phyloP scores from a whole-genome alignment of 30 jellyfish, hydroid and myxozoan genomes.

The Clytia hemisphaerica region DNA sequence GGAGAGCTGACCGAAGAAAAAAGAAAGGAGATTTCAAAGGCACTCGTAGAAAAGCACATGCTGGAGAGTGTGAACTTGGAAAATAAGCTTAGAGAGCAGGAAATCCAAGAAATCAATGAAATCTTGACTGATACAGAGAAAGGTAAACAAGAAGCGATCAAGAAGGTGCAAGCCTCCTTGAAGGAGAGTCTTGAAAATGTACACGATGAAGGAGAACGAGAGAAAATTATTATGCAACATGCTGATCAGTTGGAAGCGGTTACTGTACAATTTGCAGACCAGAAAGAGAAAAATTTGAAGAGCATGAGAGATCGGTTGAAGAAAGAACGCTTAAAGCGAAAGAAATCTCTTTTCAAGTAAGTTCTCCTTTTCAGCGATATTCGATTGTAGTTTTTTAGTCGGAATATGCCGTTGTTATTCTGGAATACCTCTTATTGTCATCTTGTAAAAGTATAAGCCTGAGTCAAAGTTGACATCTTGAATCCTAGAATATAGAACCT shows the following conservation, averaged over 20 bases:
- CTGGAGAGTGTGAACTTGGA: conserved; percentile 72
- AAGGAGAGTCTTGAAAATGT: conserved; percentile 54
- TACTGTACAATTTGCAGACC: conserved; percentile 38
- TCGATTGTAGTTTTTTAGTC: no score
- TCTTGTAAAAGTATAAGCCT: no score
- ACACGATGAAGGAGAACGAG: conserved; percentile 57
- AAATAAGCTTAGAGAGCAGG: conserved; percentile 53
- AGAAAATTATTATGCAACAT: conserved; percentile 48
- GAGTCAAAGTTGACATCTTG: no score
- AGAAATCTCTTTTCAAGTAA: conserved; percentile 51
- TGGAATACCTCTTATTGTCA: no score
- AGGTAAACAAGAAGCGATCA: conserved; percentile 46
- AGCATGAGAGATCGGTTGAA: conserved; percentile 37
- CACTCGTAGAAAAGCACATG: conserved; percentile 70
- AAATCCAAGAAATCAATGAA: conserved; percentile 55
- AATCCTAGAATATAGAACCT: no score
- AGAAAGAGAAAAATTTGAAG: conserved; percentile 49
- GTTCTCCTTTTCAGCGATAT: not conserved
- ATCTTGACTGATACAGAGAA: conserved; percentile 49
- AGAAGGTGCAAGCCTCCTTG: conserved; percentile 40
- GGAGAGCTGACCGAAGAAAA: conserved; percentile 86
- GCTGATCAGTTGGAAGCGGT: conserved; percentile 64
- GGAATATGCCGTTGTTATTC: no score
- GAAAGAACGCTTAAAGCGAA: conserved; percentile 65
- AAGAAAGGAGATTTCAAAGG: conserved; percentile 57